These are phyloP conservation scores for Zaprionus bogoriensis DNA, from an alignment of 2,888 invertebrate genomes.

Conservation along the genomic window DNA sequence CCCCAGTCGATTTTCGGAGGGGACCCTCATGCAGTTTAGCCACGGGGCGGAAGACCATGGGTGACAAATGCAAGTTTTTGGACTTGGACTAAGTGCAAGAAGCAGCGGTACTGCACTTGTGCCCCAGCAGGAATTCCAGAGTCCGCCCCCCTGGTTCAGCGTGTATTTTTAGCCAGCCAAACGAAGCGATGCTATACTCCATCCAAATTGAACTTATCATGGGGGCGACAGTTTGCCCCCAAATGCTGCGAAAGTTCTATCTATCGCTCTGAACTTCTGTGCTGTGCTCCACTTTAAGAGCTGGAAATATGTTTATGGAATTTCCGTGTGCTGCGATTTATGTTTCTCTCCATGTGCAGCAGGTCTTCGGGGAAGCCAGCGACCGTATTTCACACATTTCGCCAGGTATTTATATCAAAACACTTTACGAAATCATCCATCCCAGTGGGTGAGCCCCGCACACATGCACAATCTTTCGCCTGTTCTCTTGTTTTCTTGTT, in stretches of 20 bases:
- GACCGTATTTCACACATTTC: conserved; percentile 44
- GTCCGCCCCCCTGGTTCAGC: not conserved
- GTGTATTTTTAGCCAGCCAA: conserved; percentile 26
- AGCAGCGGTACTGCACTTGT: conserved; percentile 43
- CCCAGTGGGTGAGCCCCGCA: conserved; percentile 21
- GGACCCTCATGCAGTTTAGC: not conserved
- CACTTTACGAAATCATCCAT: conserved; percentile 43
- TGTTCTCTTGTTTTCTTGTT: conserved; percentile 26
- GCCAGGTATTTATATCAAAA: conserved; percentile 57
- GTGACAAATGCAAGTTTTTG: conserved; percentile 5
- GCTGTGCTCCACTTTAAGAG: conserved; percentile 41
- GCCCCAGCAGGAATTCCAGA: conserved; percentile 20
- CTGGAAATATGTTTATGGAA: conserved; percentile 53
- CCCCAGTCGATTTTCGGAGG: too few relatives aligned
- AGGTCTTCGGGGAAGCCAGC: not conserved
- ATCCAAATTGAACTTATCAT: conserved; percentile 14
- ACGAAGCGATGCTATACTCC: too few relatives aligned
- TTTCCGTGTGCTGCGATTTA: conserved; percentile 26
- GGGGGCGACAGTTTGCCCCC: conserved; percentile 26
- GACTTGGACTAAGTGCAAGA: too few relatives aligned
- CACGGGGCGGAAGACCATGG: too few relatives aligned
- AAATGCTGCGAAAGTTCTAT: too few relatives aligned
- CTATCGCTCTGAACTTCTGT: conserved; percentile 14
- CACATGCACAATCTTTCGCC: not conserved
- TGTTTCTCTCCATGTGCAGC: conserved; percentile 4